These are phyloP conservation scores for Sorex araneus DNA, from an alignment of 2,113 vertebrate species.

Conservation along the genomic window DNA sequence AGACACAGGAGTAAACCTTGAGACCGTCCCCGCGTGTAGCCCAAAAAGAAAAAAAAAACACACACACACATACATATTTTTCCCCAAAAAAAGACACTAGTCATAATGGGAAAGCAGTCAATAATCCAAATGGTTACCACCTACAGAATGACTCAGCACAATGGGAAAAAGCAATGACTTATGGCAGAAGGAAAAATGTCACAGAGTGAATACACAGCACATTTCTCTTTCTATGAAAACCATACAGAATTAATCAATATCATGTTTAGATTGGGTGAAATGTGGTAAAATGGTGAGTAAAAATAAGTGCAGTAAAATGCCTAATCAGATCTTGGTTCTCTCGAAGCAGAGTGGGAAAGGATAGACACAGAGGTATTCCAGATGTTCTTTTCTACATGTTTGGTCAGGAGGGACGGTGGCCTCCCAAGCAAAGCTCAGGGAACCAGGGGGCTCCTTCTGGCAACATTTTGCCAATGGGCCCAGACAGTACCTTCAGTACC, in stretches of 20 bases:
- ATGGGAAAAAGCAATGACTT: neutral
- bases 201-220: neutral
- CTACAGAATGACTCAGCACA: neutral
- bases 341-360: neutral
- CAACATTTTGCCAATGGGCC: no score
- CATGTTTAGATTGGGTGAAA: neutral
- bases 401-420: no score
- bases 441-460: no score
- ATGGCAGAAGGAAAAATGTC: neutral
- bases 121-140: neutral
- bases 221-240: neutral
- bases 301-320: slow-evolving; percentile 45
- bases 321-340: neutral
- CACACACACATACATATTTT: neutral
- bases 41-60: no score
- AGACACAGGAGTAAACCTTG: neutral
- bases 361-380: neutral
- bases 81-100: neutral
- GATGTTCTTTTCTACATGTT: neutral
- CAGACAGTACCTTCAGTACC: no score
- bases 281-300: neutral
- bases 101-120: slow-evolving; percentile 7
- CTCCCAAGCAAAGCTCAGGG: no score
- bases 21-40: no score
- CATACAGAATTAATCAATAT: slow-evolving; percentile 17